A percentile compares a stretch with the other conserved stretches of the same genome.
Conservation (phyloP, 2,888 invertebrate genomes). For the Nomada ferruginata region DNA sequence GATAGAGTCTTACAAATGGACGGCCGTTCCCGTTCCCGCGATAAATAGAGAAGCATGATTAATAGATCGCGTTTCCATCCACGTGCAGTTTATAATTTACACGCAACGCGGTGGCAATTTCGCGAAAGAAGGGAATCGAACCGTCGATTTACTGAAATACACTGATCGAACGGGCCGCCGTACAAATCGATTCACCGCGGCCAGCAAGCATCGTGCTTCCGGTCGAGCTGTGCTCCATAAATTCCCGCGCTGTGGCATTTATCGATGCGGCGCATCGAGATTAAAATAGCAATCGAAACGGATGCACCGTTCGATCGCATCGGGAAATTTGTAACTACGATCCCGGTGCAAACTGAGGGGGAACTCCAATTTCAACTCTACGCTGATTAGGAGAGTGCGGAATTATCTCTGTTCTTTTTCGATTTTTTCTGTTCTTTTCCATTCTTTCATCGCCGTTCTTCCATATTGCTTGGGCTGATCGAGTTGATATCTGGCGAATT, state of each 20-base stretch:
- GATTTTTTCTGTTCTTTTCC: neutral
- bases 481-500: neutral
- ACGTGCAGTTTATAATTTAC: slow-evolving; percentile 28
- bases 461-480: too few species aligned
- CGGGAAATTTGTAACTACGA: slow-evolving; percentile 7
- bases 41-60: slow-evolving; percentile 42
- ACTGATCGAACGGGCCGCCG: neutral
- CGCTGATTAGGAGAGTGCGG: too few species aligned
- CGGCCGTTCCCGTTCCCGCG: slow-evolving; percentile 9
- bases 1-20: slow-evolving; percentile 34
- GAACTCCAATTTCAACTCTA: neutral
- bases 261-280: slow-evolving; percentile 25
- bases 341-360: neutral
- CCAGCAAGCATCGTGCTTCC: slow-evolving; percentile 15
- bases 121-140: slow-evolving; percentile 24
- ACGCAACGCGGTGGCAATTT: slow-evolving; percentile 15
- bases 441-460: too few species aligned
- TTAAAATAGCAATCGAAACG: slow-evolving; percentile 43
- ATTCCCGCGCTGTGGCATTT: neutral
- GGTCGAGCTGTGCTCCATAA: slow-evolving; percentile 20
- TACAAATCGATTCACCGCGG: slow-evolving; percentile 2
- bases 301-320: slow-evolving; percentile 4
- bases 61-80: slow-evolving; percentile 32
- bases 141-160: slow-evolving; percentile 15
- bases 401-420: neutral